Conservation (phyloP, 1,140 invertebrate genomes). For the Arion vulgaris region DNA sequence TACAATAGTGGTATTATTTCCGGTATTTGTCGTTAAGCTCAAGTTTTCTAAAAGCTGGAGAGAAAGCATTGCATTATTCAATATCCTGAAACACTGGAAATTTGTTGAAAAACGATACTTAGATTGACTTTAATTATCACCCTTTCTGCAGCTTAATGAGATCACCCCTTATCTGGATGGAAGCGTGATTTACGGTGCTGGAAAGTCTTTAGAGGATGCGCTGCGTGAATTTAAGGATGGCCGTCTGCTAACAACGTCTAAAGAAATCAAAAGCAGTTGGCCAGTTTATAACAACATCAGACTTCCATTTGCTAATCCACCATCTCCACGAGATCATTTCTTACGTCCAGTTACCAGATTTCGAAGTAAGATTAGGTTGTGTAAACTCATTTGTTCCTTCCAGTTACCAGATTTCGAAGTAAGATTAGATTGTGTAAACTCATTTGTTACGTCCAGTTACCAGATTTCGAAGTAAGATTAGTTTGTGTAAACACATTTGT, state of each 20-base stretch:
- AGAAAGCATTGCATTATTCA: too few relatives aligned
- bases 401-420: slow-evolving; percentile 77
- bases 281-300: slow-evolving; percentile 75
- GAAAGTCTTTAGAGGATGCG: slow-evolving; percentile 77
- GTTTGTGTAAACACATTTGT: not conserved
- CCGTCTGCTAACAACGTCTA: slow-evolving; percentile 58
- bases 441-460: not conserved
- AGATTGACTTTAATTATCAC: too few relatives aligned
- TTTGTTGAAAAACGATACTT: too few relatives aligned
- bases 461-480: not conserved
- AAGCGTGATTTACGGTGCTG: slow-evolving; percentile 77
- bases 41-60: too few relatives aligned
- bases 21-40: too few relatives aligned
- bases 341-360: slow-evolving; percentile 75
- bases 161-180: slow-evolving; percentile 80
- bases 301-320: slow-evolving; percentile 78
- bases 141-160: slow-evolving; percentile 76
- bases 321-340: slow-evolving; percentile 75
- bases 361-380: slow-evolving; percentile 74
- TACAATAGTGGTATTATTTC: too few relatives aligned
- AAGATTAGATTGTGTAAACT: not conserved
- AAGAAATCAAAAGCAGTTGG: slow-evolving; percentile 39
- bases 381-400: too few relatives aligned
- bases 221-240: slow-evolving; percentile 75
- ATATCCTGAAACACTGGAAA: too few relatives aligned